Base-by-base conservation (phyloP, 2,888 invertebrate genomes). In the Chelonus formosanus region DNA sequence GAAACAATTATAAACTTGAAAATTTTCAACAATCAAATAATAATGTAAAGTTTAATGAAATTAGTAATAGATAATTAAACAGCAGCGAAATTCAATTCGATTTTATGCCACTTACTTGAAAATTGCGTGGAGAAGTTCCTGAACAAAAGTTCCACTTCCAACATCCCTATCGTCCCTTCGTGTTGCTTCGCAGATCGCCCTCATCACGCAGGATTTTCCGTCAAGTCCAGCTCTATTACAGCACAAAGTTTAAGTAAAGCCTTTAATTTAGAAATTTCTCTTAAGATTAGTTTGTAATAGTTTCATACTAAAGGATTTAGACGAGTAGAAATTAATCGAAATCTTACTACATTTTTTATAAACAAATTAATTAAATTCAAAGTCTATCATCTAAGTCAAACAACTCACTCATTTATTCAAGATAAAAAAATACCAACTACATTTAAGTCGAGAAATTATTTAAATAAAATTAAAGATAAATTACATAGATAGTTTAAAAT, bases 121-220 rank as follows among this genome's bases (percentile, higher is more conserved):
- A 73, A 83, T 75, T 5, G 79, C 78, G 60, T 84, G 79, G 5
- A 84, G 73, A 40, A 84, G 73, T 71, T 84, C 84, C 61, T 83
- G 82, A n/a, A 81, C 67, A 66, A 84, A 79, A 63, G 78, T 80
- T 36, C 82, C 81, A 45, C 66, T 76, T 40, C 80, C 81, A 69
- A 80, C 71, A 65, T 78, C 71, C 47, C 69, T 67, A 7, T 75
- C 71, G 67, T 76, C 74, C 67, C 89, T 86, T 71, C 89, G 89
- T 0, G 89, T 88, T 4, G 91, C 88, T 78, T 93, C 93, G 80
- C 93, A 93, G 0, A 93, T 83, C 0, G 92, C 89, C 71, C 89
- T 89, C 72, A 91, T 84, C 66, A 93, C 88, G 78, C 93, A 93
- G 44, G 89, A 87, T 68, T 89, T 86, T 0, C 93, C 93, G 75